Evolutionary conservation across 2,113 vertebrate genomes (phyloP).

Genomic region (Raphicerus campestris): DNA sequence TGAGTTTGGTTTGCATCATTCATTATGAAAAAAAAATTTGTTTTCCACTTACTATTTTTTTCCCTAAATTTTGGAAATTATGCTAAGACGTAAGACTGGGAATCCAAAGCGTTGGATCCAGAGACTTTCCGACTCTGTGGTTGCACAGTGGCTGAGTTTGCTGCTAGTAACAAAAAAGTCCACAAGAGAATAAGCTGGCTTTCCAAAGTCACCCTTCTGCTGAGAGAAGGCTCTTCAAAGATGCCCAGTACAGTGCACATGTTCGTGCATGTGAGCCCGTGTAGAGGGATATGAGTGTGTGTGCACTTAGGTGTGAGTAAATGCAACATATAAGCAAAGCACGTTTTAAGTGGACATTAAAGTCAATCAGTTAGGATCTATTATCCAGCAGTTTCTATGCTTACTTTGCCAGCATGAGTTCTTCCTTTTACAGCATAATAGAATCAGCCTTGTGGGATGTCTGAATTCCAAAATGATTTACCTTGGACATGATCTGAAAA

Average conservation of each 20-base stretch:
- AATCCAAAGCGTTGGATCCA: background rate
- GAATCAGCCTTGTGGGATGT: background rate
- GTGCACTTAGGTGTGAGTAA: background rate
- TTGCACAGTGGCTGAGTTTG: background rate
- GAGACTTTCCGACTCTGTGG: background rate
- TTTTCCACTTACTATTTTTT: background rate
- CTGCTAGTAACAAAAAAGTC: background rate
- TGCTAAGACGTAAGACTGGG: background rate
- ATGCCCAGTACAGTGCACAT: background rate
- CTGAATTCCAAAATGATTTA: background rate
- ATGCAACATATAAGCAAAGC: background rate
- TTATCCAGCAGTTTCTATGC: background rate
- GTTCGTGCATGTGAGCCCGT: background rate
- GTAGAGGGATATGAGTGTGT: background rate
- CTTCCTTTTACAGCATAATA: background rate
- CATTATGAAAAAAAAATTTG: background rate
- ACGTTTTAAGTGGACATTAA: background rate
- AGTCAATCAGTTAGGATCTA: background rate
- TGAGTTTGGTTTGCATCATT: background rate
- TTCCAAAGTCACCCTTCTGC: background rate
- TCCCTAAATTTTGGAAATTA: background rate
- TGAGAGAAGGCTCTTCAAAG: background rate
- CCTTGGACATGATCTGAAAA: background rate
- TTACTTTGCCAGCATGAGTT: background rate
- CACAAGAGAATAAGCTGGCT: background rate